Evolutionary conservation across 2,888 invertebrate species (phyloP).

Genomic region (Stictocephala bisonia): DNA sequence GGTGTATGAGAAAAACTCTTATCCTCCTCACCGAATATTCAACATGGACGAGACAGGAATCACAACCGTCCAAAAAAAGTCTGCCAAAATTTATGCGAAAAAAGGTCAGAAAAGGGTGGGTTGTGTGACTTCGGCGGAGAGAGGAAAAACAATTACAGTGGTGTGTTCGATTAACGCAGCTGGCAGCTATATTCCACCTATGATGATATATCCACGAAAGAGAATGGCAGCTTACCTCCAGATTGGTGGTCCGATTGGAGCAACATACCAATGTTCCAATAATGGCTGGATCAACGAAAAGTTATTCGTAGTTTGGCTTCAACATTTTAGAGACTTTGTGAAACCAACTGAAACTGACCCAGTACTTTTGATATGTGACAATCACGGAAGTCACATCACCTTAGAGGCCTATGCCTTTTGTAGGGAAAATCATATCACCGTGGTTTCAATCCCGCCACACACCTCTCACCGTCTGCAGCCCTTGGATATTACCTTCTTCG

Average conservation of each 20-base stretch:
- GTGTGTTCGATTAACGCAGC: constrained; percentile 64
- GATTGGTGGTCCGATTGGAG: constrained; percentile 46
- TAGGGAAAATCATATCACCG: constrained; percentile 56
- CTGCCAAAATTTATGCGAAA: background rate
- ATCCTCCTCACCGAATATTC: constrained; percentile 59
- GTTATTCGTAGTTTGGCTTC: constrained; percentile 20
- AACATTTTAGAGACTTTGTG: background rate
- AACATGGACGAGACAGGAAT: constrained; percentile 65
- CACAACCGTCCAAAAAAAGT: constrained; percentile 32
- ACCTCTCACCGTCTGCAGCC: constrained; percentile 59
- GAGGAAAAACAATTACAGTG: constrained; percentile 62
- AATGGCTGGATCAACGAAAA: constrained; percentile 37
- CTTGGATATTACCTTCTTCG: constrained; percentile 57
- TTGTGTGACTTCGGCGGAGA: constrained; percentile 15
- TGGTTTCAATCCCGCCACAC: constrained; percentile 60
- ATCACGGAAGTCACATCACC: constrained; percentile 56
- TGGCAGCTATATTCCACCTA: constrained; percentile 64
- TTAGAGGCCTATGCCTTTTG: constrained; percentile 54
- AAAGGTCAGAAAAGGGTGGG: constrained; percentile 15
- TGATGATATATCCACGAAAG: constrained; percentile 65
- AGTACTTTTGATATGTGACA: constrained; percentile 27
- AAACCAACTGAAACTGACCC: constrained; percentile 13
- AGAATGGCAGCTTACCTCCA: constrained; percentile 62
- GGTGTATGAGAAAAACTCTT: constrained; percentile 52
- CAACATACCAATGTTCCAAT: constrained; percentile 29